Evolutionary conservation across 2,113 vertebrate genomes (phyloP).

Genomic region (Anguilla rostrata): DNA sequence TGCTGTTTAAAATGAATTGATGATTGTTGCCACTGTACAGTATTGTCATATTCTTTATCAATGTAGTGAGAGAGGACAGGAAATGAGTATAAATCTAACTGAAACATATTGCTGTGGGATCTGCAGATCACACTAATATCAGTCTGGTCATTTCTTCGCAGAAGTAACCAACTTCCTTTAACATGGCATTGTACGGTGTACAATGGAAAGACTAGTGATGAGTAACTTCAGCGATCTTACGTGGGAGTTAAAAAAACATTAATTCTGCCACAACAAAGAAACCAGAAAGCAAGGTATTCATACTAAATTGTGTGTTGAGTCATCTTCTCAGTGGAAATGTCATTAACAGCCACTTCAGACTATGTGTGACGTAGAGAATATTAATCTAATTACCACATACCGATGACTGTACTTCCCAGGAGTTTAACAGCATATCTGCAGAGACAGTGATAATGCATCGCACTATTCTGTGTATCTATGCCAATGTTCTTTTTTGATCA

Average conservation of each 20-base stretch:
- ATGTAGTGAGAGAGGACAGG: constrained; percentile 23
- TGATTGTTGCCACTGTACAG: not conserved
- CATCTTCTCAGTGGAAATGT: constrained; percentile 74
- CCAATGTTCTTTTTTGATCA: not conserved
- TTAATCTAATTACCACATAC: constrained; percentile 79
- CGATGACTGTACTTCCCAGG: constrained; percentile 67
- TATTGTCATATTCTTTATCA: not conserved
- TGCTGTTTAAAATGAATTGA: not conserved
- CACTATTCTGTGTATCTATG: not conserved
- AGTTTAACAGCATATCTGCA: constrained; percentile 55
- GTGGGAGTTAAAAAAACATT: constrained; percentile 74
- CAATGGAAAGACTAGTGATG: constrained; percentile 74
- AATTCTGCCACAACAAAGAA: constrained; percentile 74
- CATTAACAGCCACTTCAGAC: constrained; percentile 68
- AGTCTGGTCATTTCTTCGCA: constrained; percentile 65
- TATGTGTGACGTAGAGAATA: constrained; percentile 71
- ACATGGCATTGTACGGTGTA: constrained; percentile 63
- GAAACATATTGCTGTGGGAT: not conserved
- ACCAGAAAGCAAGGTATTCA: constrained; percentile 64
- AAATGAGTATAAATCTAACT: constrained; percentile 34
- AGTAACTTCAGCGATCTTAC: constrained; percentile 77
- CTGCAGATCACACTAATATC: constrained; percentile 52
- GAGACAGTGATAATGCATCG: not conserved
- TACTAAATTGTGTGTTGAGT: constrained; percentile 71
- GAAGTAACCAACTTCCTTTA: constrained; percentile 75